Base-by-base conservation (phyloP, 1,140 invertebrate genomes). In the Ceratosolen solmsi region DNA sequence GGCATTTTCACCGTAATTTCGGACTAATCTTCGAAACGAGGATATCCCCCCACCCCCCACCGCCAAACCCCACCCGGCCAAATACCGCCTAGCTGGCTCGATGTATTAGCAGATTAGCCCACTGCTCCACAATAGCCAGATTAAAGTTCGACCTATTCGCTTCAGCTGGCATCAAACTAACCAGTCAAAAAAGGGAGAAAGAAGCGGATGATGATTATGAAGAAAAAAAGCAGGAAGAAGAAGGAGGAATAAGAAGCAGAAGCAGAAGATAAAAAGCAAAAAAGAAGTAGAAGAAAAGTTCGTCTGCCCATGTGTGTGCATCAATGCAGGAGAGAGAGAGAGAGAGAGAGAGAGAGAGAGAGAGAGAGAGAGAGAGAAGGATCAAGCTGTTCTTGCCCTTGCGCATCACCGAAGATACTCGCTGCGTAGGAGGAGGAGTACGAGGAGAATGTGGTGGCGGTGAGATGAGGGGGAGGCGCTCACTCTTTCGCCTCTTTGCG, bases 51-150 rank as follows among this genome's bases (percentile, higher is more conserved):
- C 73, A 7, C 33, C 25, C 22, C 33, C 30, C 27, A 11, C 33
- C 58, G 8, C 54, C 70, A 71, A 25, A 11, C 36, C 41, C 22
- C 27, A 25, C 7, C 36, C 33, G 7, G 63, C 63, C 38, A 46
- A 46, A n/a, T n/a, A n/a, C n/a, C n/a, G 41, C 41, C 68, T n/a
- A n/a, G 22, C 46, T 56, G 51, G 11, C 13, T 74, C 71, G 41
- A 60, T 51, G 80, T 81, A 83, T 83, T 84, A 83, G 74, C 82
- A 84, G 82, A 85, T 83, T 84, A 82, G 9, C 46, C 51, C 27
- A 20, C 30, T 63, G 46, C 58, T 75, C 22, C 25, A 79, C 80
- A 84, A 84, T 84, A 56, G 79, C 76, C 81, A 84, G 81, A 84
- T 85, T 85, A 83, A 51, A 80, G 83, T 56, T 49, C 77, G 46